Percentiles rank a stretch among this genome's conserved stretches.
Conservation (phyloP, 2,113 vertebrate species). For the Dissostichus mawsoni region DNA sequence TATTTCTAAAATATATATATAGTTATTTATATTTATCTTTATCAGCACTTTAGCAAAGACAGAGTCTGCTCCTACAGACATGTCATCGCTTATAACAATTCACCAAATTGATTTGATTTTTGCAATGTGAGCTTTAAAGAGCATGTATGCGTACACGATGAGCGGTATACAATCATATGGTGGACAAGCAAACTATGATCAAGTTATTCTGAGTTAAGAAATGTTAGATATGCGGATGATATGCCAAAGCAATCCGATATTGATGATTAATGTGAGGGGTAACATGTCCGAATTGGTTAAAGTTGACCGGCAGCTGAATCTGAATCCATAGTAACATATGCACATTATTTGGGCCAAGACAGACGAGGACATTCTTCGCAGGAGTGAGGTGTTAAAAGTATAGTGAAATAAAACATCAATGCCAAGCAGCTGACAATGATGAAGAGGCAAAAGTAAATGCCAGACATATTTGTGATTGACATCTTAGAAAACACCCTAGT, state of each 20-base stretch:
- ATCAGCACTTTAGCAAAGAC: too few species aligned
- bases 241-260: not conserved
- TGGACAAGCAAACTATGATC: not conserved
- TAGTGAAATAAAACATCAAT: not conserved
- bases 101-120: too few species aligned
- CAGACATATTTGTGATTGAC: not conserved
- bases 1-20: too few species aligned
- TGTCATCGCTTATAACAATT: too few species aligned
- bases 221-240: not conserved
- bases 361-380: not conserved
- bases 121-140: too few species aligned
- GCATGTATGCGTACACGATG: too few species aligned
- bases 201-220: not conserved
- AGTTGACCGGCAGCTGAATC: not conserved
- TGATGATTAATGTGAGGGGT: not conserved
- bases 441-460: slow-evolving; percentile 9
- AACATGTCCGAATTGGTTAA: not conserved
- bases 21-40: too few species aligned
- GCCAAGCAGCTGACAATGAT: not conserved
- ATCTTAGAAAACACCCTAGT: slow-evolving; percentile 7
- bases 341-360: not conserved
- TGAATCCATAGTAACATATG: not conserved
- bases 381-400: slow-evolving; percentile 3
- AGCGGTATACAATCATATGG: not conserved
- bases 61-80: too few species aligned